Evolutionary conservation across 2,113 vertebrate genomes (phyloP).

Genomic region (Menura novaehollandiae): DNA sequence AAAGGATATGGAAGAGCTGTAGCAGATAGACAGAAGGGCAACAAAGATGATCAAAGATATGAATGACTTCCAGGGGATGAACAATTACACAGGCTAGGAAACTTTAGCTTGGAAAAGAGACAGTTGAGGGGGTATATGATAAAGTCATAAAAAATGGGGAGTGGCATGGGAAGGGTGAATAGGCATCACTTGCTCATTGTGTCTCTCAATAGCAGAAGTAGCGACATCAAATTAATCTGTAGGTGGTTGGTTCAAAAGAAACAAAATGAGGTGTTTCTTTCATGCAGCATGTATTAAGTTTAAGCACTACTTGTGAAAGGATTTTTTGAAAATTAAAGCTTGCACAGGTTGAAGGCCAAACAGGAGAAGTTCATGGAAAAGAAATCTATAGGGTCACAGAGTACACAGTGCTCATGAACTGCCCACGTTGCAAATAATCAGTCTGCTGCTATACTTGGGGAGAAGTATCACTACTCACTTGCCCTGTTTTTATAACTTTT

Average conservation of each 20-base stretch:
- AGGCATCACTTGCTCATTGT: background rate
- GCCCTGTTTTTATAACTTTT: background rate
- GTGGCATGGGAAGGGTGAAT: conserved; percentile 1
- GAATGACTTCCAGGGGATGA: background rate
- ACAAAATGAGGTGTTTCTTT: background rate
- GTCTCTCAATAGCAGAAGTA: background rate
- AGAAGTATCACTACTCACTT: background rate
- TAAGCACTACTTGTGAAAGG: background rate
- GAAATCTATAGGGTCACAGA: background rate
- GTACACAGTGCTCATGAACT: background rate
- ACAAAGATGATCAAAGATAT: background rate
- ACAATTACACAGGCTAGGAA: background rate
- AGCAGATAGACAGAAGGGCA: background rate
- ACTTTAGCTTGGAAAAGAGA: background rate
- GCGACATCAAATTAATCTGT: background rate
- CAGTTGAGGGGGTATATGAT: background rate
- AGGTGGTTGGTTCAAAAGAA: background rate
- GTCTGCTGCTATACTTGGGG: background rate
- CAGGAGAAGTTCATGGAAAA: background rate
- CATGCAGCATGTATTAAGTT: background rate
- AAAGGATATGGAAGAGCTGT: background rate
- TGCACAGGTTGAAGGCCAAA: background rate
- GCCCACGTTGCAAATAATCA: background rate
- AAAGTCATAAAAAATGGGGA: conserved; percentile 26
- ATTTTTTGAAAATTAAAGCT: background rate